Evolutionary conservation across 2,797 vertebrate species (phyloP), one percentile per base, ranked within the genome.

Genomic region (Gallinago nigripennis): DNA sequence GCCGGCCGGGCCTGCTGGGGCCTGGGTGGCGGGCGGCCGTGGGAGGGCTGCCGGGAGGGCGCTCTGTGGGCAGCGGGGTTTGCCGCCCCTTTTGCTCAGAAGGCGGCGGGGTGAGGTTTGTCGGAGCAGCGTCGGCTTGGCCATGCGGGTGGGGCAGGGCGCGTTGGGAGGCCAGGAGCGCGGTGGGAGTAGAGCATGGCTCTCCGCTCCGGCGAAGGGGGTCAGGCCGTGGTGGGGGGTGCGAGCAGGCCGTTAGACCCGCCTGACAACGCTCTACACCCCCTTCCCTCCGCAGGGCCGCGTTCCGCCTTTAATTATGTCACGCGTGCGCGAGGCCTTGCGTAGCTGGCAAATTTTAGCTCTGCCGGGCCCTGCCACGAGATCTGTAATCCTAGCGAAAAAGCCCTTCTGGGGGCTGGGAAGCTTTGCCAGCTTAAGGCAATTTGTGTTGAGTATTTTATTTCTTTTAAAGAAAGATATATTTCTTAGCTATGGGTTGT

Each of bases 21-120:
- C 41, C 41, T 39, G 19, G 18, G 28, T 2, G 25, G 35, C 4
- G 18, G 61, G 11, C 7, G 17, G 33, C 10, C 4, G 28, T 3
- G 14, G 84, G 39, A 73, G n/a, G 5, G 8, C 16, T 0, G 23
- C 16, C 17, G 1, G 39, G 8, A 4, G 17, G 43, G 39, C 11
- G 16, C 41, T 9, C 11, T 8, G 31, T 6, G 19, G 3, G 2
- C 4, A 18, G 6, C 2, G 16, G 10, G 10, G 9, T 8, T 33
- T 11, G 21, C 9, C 8, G 8, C 1, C 3, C 2, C 0, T 5
- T 17, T 4, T 5, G 13, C 5, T 3, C 2, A 1, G 25, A 2
- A 3, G 5, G 3, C 8, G 5, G 3, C 8, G 4, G 2, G 16
- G 16, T 17, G 11, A 10, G 2, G 1, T 33, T 3, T 8, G 35